Conservation (phyloP, 2,113 vertebrate species). For the Lepus europaeus region DNA sequence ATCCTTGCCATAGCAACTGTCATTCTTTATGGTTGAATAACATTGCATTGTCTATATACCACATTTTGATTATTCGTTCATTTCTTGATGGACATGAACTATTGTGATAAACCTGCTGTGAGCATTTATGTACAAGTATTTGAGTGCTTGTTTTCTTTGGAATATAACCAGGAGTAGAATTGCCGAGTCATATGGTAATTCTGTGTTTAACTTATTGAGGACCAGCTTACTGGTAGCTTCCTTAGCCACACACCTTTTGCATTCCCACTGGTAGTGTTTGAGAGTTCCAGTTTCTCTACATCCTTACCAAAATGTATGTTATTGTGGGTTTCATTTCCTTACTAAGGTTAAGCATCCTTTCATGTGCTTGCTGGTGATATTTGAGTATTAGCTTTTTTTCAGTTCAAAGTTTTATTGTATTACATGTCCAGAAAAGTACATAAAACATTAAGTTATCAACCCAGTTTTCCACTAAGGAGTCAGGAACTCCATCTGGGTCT, state of each 20-base stretch:
- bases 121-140: background rate
- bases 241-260: no score
- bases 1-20: background rate
- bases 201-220: background rate
- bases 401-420: background rate
- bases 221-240: background rate
- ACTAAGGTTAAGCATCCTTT: no score
- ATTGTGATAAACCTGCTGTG: background rate
- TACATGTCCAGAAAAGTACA: background rate
- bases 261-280: no score
- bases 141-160: background rate
- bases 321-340: background rate
- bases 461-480: background rate
- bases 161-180: background rate
- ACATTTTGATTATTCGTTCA: background rate
- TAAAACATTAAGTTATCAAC: background rate
- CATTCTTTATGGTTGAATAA: background rate
- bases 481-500: background rate
- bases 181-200: background rate
- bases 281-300: no score
- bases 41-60: no score
- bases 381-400: background rate
- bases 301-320: background rate
- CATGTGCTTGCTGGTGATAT: background rate
- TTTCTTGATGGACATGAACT: background rate